Percentiles rank a stretch among this genome's conserved stretches.
phyloP scores from a whole-genome alignment of 2,113 vertebrate species.

The Stictonetta naevosa region DNA sequence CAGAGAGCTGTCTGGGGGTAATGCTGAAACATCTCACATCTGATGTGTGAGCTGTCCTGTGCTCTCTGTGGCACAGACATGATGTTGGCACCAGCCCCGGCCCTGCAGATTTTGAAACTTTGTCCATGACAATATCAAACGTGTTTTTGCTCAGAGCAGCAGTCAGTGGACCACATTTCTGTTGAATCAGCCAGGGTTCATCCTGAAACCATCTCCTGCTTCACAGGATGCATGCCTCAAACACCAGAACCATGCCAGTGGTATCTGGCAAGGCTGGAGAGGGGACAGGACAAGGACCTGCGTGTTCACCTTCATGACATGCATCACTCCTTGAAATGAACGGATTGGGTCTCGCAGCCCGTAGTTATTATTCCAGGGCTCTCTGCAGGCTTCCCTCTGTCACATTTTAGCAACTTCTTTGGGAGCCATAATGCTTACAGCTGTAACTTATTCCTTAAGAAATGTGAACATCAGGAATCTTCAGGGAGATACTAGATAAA shows the following conservation, averaged over 20 bases:
- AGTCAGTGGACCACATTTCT: accelerated
- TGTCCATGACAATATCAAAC: accelerated
- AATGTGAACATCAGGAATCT: neutral
- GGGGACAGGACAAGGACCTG: neutral
- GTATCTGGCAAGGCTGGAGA: neutral
- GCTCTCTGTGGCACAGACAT: accelerated
- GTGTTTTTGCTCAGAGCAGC: neutral
- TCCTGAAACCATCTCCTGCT: neutral
- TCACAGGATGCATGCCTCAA: neutral
- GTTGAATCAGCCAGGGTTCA: neutral
- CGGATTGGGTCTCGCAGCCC: neutral
- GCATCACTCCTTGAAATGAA: neutral
- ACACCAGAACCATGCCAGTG: accelerated
- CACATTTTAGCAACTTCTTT: neutral
- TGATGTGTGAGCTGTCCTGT: neutral
- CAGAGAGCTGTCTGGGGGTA: neutral
- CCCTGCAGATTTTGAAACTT: neutral
- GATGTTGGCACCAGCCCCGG: accelerated
- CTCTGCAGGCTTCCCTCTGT: neutral
- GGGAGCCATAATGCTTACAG: neutral
- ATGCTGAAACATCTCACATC: accelerated
- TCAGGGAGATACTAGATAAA: neutral
- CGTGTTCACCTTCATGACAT: neutral
- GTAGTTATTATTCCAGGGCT: accelerated
- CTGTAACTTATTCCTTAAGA: neutral